phyloP scores from a whole-genome alignment of 2,113 vertebrate genomes.

The Pedionomus torquatus region DNA sequence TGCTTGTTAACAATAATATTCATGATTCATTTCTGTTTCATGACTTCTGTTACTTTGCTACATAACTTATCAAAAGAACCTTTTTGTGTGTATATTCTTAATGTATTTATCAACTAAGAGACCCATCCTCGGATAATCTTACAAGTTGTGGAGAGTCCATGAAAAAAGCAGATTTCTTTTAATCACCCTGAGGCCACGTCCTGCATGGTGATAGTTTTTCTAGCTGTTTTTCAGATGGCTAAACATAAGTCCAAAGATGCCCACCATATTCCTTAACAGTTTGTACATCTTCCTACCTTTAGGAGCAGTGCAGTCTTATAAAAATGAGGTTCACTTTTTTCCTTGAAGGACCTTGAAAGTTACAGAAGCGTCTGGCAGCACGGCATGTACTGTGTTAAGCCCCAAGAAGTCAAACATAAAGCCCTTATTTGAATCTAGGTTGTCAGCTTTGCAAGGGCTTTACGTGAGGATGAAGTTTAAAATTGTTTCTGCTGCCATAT shows the following conservation, averaged over 20 bases:
- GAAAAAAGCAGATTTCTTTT: background rate
- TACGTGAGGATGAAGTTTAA: slow-evolving; percentile 1
- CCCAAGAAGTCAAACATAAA: background rate
- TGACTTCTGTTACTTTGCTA: background rate
- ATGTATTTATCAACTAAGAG: background rate
- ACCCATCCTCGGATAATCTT: background rate
- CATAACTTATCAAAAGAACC: background rate
- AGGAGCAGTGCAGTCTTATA: background rate
- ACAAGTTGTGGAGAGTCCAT: background rate
- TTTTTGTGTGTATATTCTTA: background rate
- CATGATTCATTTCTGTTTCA: background rate
- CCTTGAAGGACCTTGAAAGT: background rate
- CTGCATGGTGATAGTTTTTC: background rate
- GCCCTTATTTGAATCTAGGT: background rate
- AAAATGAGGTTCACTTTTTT: background rate
- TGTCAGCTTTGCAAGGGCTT: slow-evolving; percentile 7
- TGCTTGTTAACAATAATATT: background rate
- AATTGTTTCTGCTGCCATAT: background rate
- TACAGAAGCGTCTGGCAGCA: background rate
- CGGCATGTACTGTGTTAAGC: background rate
- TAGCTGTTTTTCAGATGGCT: background rate
- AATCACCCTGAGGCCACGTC: background rate
- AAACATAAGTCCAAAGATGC: background rate
- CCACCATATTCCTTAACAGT: accelerated
- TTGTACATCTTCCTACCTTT: background rate